Base-by-base conservation (phyloP, 2,797 vertebrate species). In the Novumbra hubbsi region DNA sequence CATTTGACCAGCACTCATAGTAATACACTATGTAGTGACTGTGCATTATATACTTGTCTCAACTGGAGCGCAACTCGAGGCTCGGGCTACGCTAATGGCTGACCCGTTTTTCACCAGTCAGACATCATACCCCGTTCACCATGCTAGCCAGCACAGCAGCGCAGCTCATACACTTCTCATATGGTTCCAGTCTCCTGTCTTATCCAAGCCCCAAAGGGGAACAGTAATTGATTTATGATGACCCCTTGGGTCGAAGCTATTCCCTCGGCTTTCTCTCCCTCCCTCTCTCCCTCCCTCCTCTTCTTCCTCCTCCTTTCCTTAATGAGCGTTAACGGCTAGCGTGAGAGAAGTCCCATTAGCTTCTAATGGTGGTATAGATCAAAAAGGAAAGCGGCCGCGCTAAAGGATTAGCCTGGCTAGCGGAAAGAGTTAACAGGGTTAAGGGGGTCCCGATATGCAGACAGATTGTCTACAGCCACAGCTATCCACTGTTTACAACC, bases 311-410 rank as follows among this genome's bases (percentile, higher is more conserved):
- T 92, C 89, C 89, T 85, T 92, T 91, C 94, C 91, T 91, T 95
- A 95, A 95, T 93, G 91, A 95, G 90, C 87, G 82, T 90, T 90
- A 94, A 93, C 93, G 93, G 94, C 93, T 94, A 93, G 92, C 88
- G 94, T 93, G 94, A 95, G 92, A 93, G 90, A 89, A 91, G 84
- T 85, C 80, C 94, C 90, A 93, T 95, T 96, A 95, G 91, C 84
- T 60, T 0, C 88, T 94, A 95, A 95, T 95, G 92, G 92, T 50
- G 73, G 75, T 70, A 76, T 83, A 83, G 86, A 88, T 91, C 84
- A 90, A 84, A 88, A 86, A 83, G 74, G 24, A 24, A 21, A 80
- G 84, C 87, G 80, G 62, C 12, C 78, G 73, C 81, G 85, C 91
- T 89, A 94, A 93, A 93, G 84, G 93, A 93, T 94, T 94, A 94